Conservation (phyloP, 2,888 invertebrate species). For the Calameuta pallipes region DNA sequence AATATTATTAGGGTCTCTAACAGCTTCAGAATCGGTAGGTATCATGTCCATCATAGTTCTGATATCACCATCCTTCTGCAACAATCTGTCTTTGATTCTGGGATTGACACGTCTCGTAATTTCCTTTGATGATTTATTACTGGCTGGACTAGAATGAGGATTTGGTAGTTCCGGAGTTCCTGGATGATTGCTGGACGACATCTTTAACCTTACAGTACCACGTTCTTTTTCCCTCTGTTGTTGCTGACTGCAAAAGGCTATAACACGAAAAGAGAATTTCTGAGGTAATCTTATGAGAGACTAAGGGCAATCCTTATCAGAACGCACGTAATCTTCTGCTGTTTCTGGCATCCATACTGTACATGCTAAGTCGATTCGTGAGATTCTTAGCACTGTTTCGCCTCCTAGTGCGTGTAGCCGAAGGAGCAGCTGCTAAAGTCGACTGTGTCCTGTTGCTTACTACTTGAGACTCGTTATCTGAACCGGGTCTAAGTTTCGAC, state of each 20-base stretch:
- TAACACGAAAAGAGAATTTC: neutral
- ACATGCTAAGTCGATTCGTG: conserved; percentile 53
- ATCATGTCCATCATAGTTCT: conserved; percentile 60
- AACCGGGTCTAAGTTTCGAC: conserved; percentile 46
- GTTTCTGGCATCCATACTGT: conserved; percentile 41
- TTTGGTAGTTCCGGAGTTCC: conserved; percentile 33
- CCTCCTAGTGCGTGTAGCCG: conserved; percentile 36
- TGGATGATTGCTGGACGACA: conserved; percentile 17
- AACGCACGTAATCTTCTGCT: conserved; percentile 40
- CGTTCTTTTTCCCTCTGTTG: neutral
- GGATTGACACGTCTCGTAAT: conserved; percentile 16
- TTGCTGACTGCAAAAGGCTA: neutral
- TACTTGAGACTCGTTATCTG: conserved; percentile 49
- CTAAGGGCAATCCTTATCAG: neutral
- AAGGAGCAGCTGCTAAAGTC: conserved; percentile 29
- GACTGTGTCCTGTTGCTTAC: conserved; percentile 44
- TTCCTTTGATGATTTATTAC: conserved; percentile 35
- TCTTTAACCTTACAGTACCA: conserved; percentile 3
- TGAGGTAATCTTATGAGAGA: neutral
- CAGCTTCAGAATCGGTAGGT: conserved; percentile 51
- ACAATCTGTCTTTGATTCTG: conserved; percentile 34
- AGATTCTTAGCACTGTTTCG: conserved; percentile 37
- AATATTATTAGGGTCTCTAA: conserved; percentile 27
- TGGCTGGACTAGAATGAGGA: conserved; percentile 32
- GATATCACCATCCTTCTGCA: conserved; percentile 58